These are phyloP conservation scores for Toxotes jaculatrix DNA, from an alignment of 2,113 vertebrate species.

Conservation along the genomic window DNA sequence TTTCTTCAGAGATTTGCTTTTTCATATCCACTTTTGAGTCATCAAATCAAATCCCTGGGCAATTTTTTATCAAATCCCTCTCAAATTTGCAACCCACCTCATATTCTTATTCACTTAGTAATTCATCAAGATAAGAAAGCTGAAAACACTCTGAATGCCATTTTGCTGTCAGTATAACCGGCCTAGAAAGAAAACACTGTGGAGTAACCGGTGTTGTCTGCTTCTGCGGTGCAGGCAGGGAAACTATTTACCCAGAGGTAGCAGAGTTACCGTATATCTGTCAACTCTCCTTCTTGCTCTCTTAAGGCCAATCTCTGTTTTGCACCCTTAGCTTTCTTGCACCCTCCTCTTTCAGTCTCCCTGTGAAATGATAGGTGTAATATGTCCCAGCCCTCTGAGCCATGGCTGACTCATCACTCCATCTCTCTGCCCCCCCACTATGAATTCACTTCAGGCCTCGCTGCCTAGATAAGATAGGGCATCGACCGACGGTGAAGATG, in stretches of 20 bases:
- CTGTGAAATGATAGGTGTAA: constrained; percentile 65
- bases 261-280: constrained; percentile 29
- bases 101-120: background rate
- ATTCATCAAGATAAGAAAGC: background rate
- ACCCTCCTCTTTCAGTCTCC: constrained; percentile 29
- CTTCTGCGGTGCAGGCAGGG: background rate
- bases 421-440: constrained; percentile 54
- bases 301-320: constrained; percentile 43
- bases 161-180: background rate
- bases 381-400: constrained; percentile 56
- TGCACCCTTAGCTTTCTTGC: constrained; percentile 24
- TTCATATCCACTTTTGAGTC: background rate
- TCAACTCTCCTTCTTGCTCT: constrained; percentile 23
- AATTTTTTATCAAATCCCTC: background rate
- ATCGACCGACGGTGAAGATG: constrained; percentile 51
- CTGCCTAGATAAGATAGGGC: constrained; percentile 59
- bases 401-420: constrained; percentile 74
- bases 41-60: background rate
- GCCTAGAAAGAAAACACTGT: background rate
- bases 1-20: background rate
- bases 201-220: background rate
- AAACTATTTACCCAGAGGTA: constrained; percentile 29
- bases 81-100: background rate
- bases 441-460: constrained; percentile 61
- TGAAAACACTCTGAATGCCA: background rate